These are phyloP conservation scores for Psettodes erumei DNA, from an alignment of 2,113 vertebrate genomes.

Conservation along the genomic window DNA sequence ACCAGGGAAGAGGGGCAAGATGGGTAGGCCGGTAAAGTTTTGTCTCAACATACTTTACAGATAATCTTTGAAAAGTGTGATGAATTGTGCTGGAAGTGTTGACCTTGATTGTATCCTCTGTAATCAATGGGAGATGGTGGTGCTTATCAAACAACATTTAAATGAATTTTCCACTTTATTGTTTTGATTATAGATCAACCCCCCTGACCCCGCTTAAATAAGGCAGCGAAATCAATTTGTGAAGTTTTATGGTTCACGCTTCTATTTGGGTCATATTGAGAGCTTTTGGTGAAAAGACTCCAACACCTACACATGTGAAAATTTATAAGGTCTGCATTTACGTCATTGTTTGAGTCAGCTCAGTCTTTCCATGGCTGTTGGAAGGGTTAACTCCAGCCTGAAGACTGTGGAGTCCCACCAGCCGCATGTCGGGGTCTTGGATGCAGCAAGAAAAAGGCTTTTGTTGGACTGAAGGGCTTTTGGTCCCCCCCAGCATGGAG, in stretches of 20 bases:
- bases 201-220: not conserved
- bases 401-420: slow-evolving; percentile 45
- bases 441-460: slow-evolving; percentile 70
- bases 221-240: not conserved
- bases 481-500: slow-evolving; percentile 45
- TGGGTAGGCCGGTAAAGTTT: slow-evolving; percentile 99
- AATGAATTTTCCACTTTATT: not conserved
- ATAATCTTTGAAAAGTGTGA: slow-evolving; percentile 72
- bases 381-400: slow-evolving; percentile 59
- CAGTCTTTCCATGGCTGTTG: slow-evolving; percentile 58
- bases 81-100: slow-evolving; percentile 46
- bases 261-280: slow-evolving; percentile 12
- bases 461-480: slow-evolving; percentile 62
- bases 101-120: slow-evolving; percentile 2
- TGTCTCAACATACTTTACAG: slow-evolving; percentile 91
- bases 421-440: slow-evolving; percentile 48
- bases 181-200: not conserved
- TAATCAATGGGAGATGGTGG: not conserved
- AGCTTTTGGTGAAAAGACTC: slow-evolving; percentile 24
- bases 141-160: slow-evolving; percentile 1
- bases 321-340: slow-evolving; percentile 61
- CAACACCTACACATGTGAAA: slow-evolving; percentile 44
- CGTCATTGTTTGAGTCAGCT: slow-evolving; percentile 69
- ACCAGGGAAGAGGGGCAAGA: slow-evolving; percentile 99
- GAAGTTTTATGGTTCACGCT: not conserved